Evolutionary conservation across 2,797 vertebrate species (phyloP), one percentile per base, ranked within the genome.

Genomic region (Leptodactylus fallax): DNA sequence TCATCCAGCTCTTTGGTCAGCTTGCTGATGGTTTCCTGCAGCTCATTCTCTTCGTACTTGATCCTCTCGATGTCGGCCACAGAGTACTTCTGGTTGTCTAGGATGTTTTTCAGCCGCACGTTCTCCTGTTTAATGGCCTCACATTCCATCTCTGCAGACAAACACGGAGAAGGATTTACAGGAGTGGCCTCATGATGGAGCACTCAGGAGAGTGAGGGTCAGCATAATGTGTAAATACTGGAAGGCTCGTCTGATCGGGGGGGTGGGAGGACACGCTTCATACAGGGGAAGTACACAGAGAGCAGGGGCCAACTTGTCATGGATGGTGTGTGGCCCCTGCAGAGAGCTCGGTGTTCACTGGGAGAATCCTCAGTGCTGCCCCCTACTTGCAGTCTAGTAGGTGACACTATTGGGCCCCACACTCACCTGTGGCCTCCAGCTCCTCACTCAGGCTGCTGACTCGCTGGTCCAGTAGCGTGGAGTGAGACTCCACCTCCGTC

Each of bases 81-180:
- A 3, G 97, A 98, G 89, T 97, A 98, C 90, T 98, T 98, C 88
- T 99, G 98, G 90, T 97, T 97, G 92, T 97, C 94, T 88, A 97
- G 90, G 87, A 96, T 93, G 86, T 93, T 94, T 87, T 96, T 96
- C 21, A 99, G 96, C 5, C 94, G 93, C 45, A 93, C 86, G 23
- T 94, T 96, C 90, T 99, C 97, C 61, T 96, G 96, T 91, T 96
- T 97, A 72, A 97, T 90, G 85, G 95, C 93, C 90, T 98, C 96
- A 83, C 94, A 90, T 87, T 98, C 96, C 90, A 96, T 90, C 88
- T 93, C 98, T 99, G 91, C 65, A 60, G 53, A 51, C 69, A 27
- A 69, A 74, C 6, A 81, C 0, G 56, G 25, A n/a, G 23, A 14
- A 36, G 55, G 11, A 13, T 7, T 47, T 11, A n/a, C 45, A 14